Conservation (phyloP, 2,797 vertebrate genomes). For the Squalus acanthias region DNA sequence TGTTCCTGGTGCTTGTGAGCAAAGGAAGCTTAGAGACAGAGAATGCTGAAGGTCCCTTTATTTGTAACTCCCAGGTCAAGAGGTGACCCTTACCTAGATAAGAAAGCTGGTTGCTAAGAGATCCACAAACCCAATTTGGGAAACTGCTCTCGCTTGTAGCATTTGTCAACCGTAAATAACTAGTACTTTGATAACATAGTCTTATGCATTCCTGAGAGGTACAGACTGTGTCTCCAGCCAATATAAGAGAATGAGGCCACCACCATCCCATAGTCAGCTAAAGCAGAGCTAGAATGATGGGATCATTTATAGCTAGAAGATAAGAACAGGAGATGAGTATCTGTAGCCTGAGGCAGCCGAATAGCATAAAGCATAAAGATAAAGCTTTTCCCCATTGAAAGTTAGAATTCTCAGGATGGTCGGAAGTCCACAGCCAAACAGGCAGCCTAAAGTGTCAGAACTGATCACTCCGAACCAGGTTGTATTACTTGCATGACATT, state of each 20-base stretch:
- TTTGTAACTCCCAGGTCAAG: background rate
- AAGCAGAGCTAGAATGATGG: background rate
- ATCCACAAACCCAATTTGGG: background rate
- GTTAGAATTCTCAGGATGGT: background rate
- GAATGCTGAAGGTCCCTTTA: background rate
- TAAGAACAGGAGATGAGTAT: background rate
- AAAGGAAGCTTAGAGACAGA: background rate
- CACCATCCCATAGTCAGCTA: background rate
- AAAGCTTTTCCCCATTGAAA: background rate
- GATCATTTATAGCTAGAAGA: background rate
- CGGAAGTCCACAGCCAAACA: background rate
- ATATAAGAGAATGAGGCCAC: background rate
- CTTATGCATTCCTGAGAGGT: background rate
- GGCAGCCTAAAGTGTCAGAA: background rate
- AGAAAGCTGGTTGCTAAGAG: background rate
- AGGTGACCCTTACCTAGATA: background rate
- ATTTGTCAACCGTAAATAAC: background rate
- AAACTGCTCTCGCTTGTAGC: background rate
- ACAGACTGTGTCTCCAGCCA: background rate
- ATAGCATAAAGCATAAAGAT: background rate
- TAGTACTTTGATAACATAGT: background rate
- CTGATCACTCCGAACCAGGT: background rate
- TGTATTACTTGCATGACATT: background rate
- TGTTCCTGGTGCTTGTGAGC: background rate
- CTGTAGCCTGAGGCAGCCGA: background rate